phyloP scores from a whole-genome alignment of 2,797 vertebrate genomes.

The Leptatherina wallacei region DNA sequence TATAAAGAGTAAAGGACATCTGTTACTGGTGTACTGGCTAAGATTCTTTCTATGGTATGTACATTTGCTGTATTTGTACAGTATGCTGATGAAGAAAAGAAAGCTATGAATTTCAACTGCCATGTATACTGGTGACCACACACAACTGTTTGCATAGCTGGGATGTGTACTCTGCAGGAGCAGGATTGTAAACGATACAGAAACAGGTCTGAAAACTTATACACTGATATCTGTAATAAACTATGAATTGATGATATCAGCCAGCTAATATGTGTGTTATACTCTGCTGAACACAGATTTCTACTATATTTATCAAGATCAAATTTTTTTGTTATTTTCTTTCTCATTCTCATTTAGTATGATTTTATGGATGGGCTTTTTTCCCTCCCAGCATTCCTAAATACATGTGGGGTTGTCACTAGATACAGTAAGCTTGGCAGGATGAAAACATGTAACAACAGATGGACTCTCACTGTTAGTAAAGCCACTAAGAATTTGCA shows the following conservation, averaged over 20 bases:
- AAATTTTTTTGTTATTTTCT: slow-evolving; percentile 27
- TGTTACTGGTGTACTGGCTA: not conserved
- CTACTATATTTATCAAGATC: slow-evolving; percentile 27
- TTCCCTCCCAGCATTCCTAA: not conserved
- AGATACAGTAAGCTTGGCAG: slow-evolving; percentile 32
- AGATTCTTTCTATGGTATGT: not conserved
- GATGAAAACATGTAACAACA: slow-evolving; percentile 35
- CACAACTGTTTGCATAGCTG: not conserved
- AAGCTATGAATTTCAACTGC: not conserved
- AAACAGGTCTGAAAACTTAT: not conserved
- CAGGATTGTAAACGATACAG: not conserved
- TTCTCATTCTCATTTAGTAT: slow-evolving; percentile 12
- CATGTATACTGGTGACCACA: not conserved
- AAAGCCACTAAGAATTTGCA: slow-evolving; percentile 48
- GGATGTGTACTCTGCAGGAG: not conserved
- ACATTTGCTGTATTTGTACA: slow-evolving; percentile 1
- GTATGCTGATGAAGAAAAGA: not conserved
- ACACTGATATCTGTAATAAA: not conserved
- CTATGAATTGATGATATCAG: not conserved
- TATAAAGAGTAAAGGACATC: not conserved
- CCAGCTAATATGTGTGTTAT: not conserved
- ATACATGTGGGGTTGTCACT: slow-evolving; percentile 14
- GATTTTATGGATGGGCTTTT: slow-evolving; percentile 4
- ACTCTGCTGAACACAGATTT: slow-evolving; percentile 24
- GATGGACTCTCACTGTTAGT: slow-evolving; percentile 39